Evolutionary conservation across 2,113 vertebrate genomes (phyloP).

Genomic region (Archilochus colubris): DNA sequence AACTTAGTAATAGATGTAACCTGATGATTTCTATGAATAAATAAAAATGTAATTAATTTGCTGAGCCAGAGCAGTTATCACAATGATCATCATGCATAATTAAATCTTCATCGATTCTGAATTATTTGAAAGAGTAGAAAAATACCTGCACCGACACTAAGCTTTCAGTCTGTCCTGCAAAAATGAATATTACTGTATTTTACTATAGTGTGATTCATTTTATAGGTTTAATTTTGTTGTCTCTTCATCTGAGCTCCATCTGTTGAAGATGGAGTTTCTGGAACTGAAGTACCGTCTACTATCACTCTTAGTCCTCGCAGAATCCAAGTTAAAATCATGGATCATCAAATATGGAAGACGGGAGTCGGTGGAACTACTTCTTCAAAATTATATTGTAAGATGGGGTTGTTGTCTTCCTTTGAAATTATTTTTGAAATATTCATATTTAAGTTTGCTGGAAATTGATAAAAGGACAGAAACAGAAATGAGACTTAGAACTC

Average conservation of each 20-base stretch:
- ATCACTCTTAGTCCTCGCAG: constrained; percentile 92
- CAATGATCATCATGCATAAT: background rate
- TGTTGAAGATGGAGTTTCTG: constrained; percentile 97
- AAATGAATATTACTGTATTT: constrained; percentile 35
- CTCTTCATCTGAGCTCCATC: constrained; percentile 89
- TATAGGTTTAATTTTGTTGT: constrained; percentile 94
- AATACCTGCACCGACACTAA: background rate
- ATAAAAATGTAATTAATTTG: background rate
- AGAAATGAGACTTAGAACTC: background rate
- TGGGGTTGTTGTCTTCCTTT: background rate
- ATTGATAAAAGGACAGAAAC: background rate
- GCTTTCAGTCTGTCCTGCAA: constrained; percentile 10
- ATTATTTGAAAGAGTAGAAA: background rate
- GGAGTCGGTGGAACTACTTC: constrained; percentile 91
- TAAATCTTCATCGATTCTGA: background rate
- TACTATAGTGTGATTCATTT: constrained; percentile 60
- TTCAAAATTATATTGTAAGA: constrained; percentile 94
- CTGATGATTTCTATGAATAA: constrained; percentile 27
- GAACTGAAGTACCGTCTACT: constrained; percentile 96
- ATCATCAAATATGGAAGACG: constrained; percentile 97
- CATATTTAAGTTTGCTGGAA: background rate
- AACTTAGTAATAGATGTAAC: constrained; percentile 41
- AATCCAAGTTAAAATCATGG: constrained; percentile 98
- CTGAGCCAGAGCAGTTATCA: background rate
- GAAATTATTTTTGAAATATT: background rate